A percentile compares a stretch with the other conserved stretches of the same genome.
These are phyloP conservation scores for Sinonovacula constricta DNA, from an alignment of 1,140 invertebrate genomes.

Conservation along the genomic window DNA sequence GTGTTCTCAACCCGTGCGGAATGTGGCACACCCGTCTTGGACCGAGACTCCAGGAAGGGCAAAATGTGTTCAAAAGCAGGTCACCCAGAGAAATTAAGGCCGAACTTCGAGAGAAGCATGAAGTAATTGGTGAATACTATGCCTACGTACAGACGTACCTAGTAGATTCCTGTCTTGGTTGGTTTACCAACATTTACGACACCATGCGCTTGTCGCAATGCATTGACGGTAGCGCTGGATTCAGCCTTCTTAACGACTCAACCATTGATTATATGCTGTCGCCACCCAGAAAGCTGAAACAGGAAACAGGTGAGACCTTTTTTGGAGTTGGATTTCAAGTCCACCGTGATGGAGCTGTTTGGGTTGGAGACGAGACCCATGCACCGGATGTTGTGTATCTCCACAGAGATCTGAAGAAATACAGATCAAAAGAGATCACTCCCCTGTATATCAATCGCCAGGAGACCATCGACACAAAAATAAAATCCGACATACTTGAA, in stretches of 20 bases:
- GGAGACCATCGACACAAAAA: too few relatives aligned
- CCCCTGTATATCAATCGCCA: too few relatives aligned
- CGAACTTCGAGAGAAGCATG: slow-evolving; percentile 32
- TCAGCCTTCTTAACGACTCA: slow-evolving; percentile 61
- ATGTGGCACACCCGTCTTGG: slow-evolving; percentile 75
- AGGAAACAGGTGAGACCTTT: slow-evolving; percentile 58
- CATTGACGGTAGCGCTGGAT: slow-evolving; percentile 60
- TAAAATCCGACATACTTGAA: too few relatives aligned
- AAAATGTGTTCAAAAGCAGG: slow-evolving; percentile 37
- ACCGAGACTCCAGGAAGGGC: slow-evolving; percentile 1
- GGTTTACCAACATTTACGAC: slow-evolving; percentile 73
- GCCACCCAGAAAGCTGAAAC: slow-evolving; percentile 43
- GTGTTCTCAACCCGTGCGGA: slow-evolving; percentile 72
- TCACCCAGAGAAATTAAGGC: slow-evolving; percentile 31
- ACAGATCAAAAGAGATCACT: too few relatives aligned
- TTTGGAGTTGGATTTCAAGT: slow-evolving; percentile 62
- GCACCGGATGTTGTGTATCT: slow-evolving; percentile 68
- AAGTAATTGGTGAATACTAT: slow-evolving; percentile 55
- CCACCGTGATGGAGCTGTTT: slow-evolving; percentile 61
- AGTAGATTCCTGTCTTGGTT: slow-evolving; percentile 70
- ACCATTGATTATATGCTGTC: slow-evolving; percentile 53
- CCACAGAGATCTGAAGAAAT: slow-evolving; percentile 57
- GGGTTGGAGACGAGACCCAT: slow-evolving; percentile 67
- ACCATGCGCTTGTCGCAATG: slow-evolving; percentile 67
- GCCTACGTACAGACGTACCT: slow-evolving; percentile 56